Evolutionary conservation across 2,888 invertebrate genomes (phyloP).

Genomic region (Rhamphomyia laevipes): DNA sequence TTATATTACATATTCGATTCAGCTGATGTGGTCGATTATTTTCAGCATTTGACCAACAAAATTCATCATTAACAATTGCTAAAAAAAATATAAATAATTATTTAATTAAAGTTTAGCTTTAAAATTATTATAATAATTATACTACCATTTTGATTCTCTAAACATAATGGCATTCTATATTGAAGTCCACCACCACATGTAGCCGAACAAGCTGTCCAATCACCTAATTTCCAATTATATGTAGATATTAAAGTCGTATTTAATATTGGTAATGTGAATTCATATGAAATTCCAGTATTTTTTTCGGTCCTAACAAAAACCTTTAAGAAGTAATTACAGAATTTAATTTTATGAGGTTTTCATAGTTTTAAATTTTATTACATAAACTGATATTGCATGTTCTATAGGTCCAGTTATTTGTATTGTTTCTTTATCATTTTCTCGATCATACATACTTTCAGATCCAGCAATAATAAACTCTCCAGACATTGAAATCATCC

Average conservation of each 20-base stretch:
- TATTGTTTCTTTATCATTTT: constrained; percentile 67
- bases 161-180: constrained; percentile 42
- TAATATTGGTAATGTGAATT: constrained; percentile 50
- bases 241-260: constrained; percentile 48
- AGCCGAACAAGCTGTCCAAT: constrained; percentile 69
- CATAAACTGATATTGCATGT: constrained; percentile 70
- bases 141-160: constrained; percentile 30
- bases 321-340: constrained; percentile 31
- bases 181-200: constrained; percentile 68
- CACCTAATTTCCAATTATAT: constrained; percentile 63
- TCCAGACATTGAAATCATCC: constrained; percentile 58
- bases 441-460: constrained; percentile 65
- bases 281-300: constrained; percentile 73
- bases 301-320: constrained; percentile 60
- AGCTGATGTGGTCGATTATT: constrained; percentile 46
- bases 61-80: constrained; percentile 48
- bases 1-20: constrained; percentile 52
- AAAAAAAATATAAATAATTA: constrained; percentile 17
- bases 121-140: too few species aligned
- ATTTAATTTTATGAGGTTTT: constrained; percentile 2
- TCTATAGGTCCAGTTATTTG: constrained; percentile 70
- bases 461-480: constrained; percentile 75
- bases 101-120: background rate
- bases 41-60: constrained; percentile 46
- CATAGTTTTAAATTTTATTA: constrained; percentile 35